A percentile compares a stretch with the other conserved stretches of the same genome.
Conservation (phyloP, 2,797 vertebrate species). For the Sparus aurata region DNA sequence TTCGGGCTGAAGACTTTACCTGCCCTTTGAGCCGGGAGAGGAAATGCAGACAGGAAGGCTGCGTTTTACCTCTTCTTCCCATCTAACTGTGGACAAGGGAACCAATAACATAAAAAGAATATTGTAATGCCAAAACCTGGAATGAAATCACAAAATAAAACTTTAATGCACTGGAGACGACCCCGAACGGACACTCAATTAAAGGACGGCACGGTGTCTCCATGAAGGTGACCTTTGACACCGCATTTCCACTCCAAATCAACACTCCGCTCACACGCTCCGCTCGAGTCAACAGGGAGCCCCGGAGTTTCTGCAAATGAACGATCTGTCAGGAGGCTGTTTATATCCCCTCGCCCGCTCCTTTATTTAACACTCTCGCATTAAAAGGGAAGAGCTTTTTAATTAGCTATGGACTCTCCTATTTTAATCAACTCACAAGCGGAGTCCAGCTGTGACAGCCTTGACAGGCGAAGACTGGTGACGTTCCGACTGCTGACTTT, state of each 20-base stretch:
- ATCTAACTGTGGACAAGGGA: slow-evolving; percentile 48
- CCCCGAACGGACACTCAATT: slow-evolving; percentile 60
- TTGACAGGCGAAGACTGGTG: slow-evolving; percentile 85
- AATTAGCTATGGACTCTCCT: slow-evolving; percentile 87
- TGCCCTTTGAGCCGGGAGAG: slow-evolving; percentile 64
- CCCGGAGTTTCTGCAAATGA: slow-evolving; percentile 82
- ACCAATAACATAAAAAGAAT: slow-evolving; percentile 57
- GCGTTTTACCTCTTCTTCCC: slow-evolving; percentile 41
- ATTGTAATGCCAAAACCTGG: slow-evolving; percentile 48
- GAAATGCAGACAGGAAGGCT: slow-evolving; percentile 63
- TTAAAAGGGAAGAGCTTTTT: slow-evolving; percentile 86
- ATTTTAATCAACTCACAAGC: slow-evolving; percentile 88
- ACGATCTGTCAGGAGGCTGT: slow-evolving; percentile 86
- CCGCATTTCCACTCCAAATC: slow-evolving; percentile 70
- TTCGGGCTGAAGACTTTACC: slow-evolving; percentile 80
- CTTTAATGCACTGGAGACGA: slow-evolving; percentile 60
- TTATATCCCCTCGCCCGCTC: slow-evolving; percentile 82
- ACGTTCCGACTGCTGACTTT: slow-evolving; percentile 77
- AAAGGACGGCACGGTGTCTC: slow-evolving; percentile 43
- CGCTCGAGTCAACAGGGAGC: slow-evolving; percentile 75
- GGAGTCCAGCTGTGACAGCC: slow-evolving; percentile 86
- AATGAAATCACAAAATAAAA: slow-evolving; percentile 68
- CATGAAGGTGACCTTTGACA: slow-evolving; percentile 72
- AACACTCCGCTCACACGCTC: slow-evolving; percentile 75
- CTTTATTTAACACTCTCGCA: slow-evolving; percentile 85